Conservation (phyloP, 2,888 invertebrate species). For the Acanthacorydalis orientalis region DNA sequence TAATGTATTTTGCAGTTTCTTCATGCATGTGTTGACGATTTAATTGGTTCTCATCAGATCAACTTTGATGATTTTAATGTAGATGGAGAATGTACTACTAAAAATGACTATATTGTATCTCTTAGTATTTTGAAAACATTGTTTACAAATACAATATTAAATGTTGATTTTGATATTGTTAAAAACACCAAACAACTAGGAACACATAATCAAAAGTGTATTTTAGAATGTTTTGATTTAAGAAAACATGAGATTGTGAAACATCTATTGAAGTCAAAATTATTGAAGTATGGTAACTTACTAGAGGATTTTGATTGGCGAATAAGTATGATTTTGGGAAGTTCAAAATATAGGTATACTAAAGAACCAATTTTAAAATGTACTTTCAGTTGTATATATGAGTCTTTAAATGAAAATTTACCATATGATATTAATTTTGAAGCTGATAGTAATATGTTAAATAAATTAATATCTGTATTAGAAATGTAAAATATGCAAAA, state of each 20-base stretch:
- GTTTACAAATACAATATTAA: constrained; percentile 15
- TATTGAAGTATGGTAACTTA: constrained; percentile 21
- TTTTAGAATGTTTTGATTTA: constrained; percentile 19
- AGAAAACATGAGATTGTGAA: constrained; percentile 20
- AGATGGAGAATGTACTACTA: constrained; percentile 23
- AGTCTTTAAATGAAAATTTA: constrained; percentile 9
- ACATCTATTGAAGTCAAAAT: constrained; percentile 15
- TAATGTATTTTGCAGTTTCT: constrained; percentile 20
- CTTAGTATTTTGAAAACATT: constrained; percentile 18
- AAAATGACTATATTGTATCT: constrained; percentile 18
- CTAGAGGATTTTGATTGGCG: constrained; percentile 34
- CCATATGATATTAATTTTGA: constrained; percentile 20
- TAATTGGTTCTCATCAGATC: constrained; percentile 15
- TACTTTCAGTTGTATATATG: constrained; percentile 22
- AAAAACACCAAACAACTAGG: constrained; percentile 12
- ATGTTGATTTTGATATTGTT: constrained; percentile 9
- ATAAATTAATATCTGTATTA: constrained; percentile 17
- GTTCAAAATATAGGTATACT: constrained; percentile 28
- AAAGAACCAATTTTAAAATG: constrained; percentile 30
- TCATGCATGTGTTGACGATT: constrained; percentile 21
- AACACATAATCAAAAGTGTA: constrained; percentile 10
- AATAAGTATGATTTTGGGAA: constrained; percentile 33
- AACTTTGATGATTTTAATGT: constrained; percentile 17
- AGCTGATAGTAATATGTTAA: constrained; percentile 19
- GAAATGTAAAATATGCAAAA: constrained; percentile 4